Percentiles rank a stretch among this genome's conserved stretches.
phyloP scores from a whole-genome alignment of 2,113 vertebrate genomes.

The Pycnonotus jocosus region DNA sequence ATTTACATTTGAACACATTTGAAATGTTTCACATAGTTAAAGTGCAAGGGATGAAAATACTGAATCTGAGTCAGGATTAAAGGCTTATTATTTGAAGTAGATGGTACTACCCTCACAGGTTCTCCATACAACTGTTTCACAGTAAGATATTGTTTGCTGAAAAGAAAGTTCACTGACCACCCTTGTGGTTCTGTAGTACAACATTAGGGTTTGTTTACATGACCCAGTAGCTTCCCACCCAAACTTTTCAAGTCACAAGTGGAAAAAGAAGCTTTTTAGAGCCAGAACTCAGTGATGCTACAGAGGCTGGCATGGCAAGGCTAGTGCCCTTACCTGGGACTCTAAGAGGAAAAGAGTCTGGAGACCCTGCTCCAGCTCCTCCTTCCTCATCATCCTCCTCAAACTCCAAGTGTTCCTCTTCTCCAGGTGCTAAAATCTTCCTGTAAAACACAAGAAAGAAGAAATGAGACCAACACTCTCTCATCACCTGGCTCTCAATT shows the following conservation, averaged over 20 bases:
- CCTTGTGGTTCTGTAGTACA: neutral
- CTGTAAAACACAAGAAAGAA: conserved; percentile 61
- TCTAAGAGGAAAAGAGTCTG: conserved; percentile 80
- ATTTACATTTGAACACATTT: neutral
- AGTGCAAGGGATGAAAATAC: neutral
- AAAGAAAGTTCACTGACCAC: neutral
- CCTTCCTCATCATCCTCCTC: conserved; percentile 94
- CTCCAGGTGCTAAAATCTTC: conserved; percentile 95
- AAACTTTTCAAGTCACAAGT: neutral
- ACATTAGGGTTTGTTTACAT: neutral
- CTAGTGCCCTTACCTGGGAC: conserved; percentile 79
- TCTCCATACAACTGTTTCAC: neutral
- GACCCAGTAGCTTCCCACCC: neutral
- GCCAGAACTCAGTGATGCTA: neutral
- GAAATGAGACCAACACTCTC: neutral
- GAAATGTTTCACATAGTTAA: neutral
- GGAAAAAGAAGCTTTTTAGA: neutral
- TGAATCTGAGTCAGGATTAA: neutral
- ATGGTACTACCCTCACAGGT: neutral
- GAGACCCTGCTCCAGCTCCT: conserved; percentile 82
- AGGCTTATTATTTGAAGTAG: neutral
- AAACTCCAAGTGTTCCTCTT: conserved; percentile 94
- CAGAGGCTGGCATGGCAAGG: neutral
- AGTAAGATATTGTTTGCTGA: neutral
- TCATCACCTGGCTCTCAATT: neutral